phyloP scores from a whole-genome alignment of 2,888 invertebrate species.

The Uropetala carovei region DNA sequence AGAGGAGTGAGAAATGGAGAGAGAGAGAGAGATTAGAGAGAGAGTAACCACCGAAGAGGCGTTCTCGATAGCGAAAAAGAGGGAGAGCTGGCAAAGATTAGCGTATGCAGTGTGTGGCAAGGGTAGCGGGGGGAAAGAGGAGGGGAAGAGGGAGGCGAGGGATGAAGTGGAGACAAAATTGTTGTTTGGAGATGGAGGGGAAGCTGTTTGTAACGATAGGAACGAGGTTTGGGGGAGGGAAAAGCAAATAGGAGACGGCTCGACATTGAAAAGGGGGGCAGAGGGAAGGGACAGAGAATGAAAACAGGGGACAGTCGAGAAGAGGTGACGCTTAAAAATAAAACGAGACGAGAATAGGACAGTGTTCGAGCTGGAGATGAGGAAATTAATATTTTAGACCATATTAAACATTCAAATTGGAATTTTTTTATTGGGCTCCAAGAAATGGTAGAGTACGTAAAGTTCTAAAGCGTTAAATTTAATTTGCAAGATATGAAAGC shows the following conservation, averaged over 20 bases:
- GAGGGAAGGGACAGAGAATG: not conserved
- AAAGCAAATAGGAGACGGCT: not conserved
- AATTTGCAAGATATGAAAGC: no score
- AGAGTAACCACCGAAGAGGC: not conserved
- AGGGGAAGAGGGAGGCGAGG: not conserved
- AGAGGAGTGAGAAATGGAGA: not conserved
- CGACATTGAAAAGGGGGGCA: not conserved
- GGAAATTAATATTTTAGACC: not conserved
- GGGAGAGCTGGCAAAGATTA: not conserved
- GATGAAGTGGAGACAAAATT: constrained; percentile 8
- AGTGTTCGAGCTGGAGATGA: not conserved
- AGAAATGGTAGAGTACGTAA: no score
- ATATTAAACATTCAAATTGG: no score
- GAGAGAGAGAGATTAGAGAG: no score
- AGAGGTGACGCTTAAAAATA: constrained; percentile 14
- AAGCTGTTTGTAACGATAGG: not conserved
- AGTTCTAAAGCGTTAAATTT: no score
- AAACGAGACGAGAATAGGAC: constrained; percentile 33
- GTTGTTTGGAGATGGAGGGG: not conserved
- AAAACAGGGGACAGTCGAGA: not conserved
- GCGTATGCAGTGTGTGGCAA: not conserved
- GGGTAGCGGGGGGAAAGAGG: not conserved
- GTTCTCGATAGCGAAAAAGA: not conserved
- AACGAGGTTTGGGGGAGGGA: not conserved
- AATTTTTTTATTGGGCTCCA: no score